Evolutionary conservation across 2,797 vertebrate genomes (phyloP), one percentile per base, ranked within the genome.

Genomic region (Hoplostethus atlanticus): DNA sequence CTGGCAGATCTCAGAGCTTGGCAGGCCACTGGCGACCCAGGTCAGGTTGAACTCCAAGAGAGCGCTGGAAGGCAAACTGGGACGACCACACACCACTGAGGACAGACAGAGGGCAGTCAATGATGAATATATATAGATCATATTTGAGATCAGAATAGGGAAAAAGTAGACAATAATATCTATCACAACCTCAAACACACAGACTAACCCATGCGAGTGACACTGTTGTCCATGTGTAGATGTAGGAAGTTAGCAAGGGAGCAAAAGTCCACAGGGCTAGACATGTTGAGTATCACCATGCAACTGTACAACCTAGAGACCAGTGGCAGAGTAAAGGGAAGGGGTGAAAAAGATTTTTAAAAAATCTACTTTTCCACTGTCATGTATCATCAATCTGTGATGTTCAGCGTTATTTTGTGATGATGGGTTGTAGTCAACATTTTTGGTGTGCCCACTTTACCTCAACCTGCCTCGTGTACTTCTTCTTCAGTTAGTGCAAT

Each of bases 61-160:
- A 31, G 4, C 28, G 3, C 0, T 2, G 13, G 79, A 3, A 31
- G 58, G 11, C 40, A 42, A 44, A 25, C 31, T 66, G 34, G 82
- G 15, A 60, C 55, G 9, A 47, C 84, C 85, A 76, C 93, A 95
- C 44, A 91, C 40, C 68, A 83, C 94, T 95, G 78, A 11, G 12
- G 59, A 81, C 62, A 66, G 3, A 75, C 12, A 82, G 12, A 53
- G 6, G 12, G 2, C 4, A 1, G 0, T 76, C 40, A 81, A 12
- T 21, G 55, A 42, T 10, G 30, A 1, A 53, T 5, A 53, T 2
- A 42, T 7, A 71, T 5, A 42, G 6, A 81, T 30, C 46, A 34
- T 58, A 17, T 42, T 6, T 31, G 30, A 48, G 7, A n/a, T n/a
- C 28, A 58, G 28, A 17, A 9, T 0, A 12, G 25, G 5, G 21